Conservation (phyloP, 2,797 vertebrate species). For the Alca torda region DNA sequence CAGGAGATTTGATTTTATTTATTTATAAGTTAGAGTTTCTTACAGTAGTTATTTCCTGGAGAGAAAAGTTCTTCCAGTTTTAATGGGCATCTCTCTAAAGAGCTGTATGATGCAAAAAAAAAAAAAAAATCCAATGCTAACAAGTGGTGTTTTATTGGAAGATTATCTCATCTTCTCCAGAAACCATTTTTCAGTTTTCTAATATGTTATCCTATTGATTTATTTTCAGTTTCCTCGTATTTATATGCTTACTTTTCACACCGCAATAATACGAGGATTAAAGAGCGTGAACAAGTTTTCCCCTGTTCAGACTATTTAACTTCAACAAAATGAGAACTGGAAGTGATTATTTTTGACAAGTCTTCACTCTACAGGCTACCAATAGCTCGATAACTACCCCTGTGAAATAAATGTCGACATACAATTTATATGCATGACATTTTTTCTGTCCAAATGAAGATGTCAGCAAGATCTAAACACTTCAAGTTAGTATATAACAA, state of each 20-base stretch:
- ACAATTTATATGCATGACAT: not conserved
- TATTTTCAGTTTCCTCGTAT: not conserved
- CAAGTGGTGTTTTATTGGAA: not conserved
- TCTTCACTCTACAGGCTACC: not conserved
- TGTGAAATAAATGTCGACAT: not conserved
- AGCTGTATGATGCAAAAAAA: not conserved
- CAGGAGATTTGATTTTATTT: not conserved
- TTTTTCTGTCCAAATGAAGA: constrained; percentile 26
- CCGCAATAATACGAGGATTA: not conserved
- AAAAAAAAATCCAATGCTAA: not conserved
- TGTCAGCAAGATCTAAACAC: not conserved
- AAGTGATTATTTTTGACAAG: constrained; percentile 36
- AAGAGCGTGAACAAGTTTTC: not conserved
- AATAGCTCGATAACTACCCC: not conserved
- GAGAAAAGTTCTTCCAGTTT: not conserved
- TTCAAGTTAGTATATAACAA: not conserved
- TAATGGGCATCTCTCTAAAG: not conserved
- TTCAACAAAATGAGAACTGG: not conserved
- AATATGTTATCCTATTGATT: not conserved
- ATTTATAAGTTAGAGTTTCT: not conserved
- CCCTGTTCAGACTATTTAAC: constrained; percentile 4
- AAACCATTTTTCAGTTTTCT: constrained; percentile 3
- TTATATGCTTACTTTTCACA: constrained; percentile 6
- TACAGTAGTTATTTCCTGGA: not conserved
- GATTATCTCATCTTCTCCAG: not conserved